Evolutionary conservation across 2,113 vertebrate genomes (phyloP).

Genomic region (chimpanzee (Pan troglodytes)): DNA sequence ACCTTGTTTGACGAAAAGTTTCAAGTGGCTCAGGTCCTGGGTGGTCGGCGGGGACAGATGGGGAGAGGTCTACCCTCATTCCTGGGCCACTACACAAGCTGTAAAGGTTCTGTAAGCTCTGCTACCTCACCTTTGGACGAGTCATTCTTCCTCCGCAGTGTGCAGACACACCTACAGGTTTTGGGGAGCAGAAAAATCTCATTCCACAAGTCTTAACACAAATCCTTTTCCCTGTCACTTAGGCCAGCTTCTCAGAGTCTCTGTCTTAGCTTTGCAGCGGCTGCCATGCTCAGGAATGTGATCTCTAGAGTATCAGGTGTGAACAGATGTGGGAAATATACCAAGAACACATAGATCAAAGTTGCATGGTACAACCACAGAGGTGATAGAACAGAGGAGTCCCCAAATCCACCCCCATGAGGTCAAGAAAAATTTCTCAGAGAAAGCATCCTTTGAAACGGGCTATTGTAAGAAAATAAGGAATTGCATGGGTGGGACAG

Average conservation of each 20-base stretch:
- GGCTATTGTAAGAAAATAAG: not conserved
- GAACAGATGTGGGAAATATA: not conserved
- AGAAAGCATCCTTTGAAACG: not conserved
- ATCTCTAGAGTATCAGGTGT: not conserved
- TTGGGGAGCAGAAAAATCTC: not conserved
- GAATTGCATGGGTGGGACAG: not conserved
- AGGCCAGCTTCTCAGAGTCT: not conserved
- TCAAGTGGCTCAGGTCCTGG: not conserved
- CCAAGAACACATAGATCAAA: not conserved
- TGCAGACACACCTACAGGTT: not conserved
- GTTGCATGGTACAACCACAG: not conserved
- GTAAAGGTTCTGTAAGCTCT: rapidly evolving
- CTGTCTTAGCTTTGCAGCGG: not conserved
- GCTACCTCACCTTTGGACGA: not conserved
- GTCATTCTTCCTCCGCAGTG: not conserved
- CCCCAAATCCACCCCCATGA: not conserved
- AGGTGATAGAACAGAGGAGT: not conserved
- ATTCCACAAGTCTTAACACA: not conserved
- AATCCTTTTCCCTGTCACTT: not conserved
- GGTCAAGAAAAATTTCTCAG: not conserved
- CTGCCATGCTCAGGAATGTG: not conserved
- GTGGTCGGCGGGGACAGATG: rapidly evolving
- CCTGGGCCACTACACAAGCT: not conserved
- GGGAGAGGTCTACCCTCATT: not conserved
- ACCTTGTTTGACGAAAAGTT: not conserved